Evolutionary conservation across 2,888 invertebrate species (phyloP), one percentile per base, ranked within the genome.

Genomic region (Tubulanus polymorphus): DNA sequence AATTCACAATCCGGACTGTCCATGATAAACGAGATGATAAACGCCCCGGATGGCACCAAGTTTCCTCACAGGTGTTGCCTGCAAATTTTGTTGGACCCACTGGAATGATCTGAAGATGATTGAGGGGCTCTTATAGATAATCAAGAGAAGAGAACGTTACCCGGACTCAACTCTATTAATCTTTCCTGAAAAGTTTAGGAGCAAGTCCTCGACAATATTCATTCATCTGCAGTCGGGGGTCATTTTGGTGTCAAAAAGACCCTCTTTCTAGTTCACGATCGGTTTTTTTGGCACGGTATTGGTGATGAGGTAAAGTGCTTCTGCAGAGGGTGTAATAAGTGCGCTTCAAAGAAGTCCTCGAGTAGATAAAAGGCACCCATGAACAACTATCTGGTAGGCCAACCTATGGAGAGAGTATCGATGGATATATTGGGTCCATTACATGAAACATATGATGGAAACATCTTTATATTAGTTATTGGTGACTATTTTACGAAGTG

Each of bases 211-310:
- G n/a, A n/a, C n/a, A n/a, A n/a, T n/a, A n/a, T n/a, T 3, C 6
- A 2, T 51, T 2, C 28, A 51, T 18, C 52, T 2, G 49, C 53
- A 23, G 54, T 53, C 8, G 53, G 55, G 15, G 66, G 62, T 18
- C 67, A 69, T 37, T 41, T 62, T 8, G 65, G 66, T 1, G n/a
- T 49, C 5, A 53, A 59, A 0, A 63, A 62, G 26, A 65, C 60
- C 10, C 47, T 54, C 20, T 8, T 48, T n/a, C 18, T 52, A 41
- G 37, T 64, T 6, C 27, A 53, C 18, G 29, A 27, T 26, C 23
- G 29, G 2, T 67, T 60, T 54, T 63, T 54, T 28, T 67, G 64
- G 64, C 48, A 53, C 27, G 28, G 15, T 8, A 61, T 63, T 55
- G 52, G 51, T 12, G 32, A 28, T 6, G 58, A 60, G 18, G 52